Conservation (phyloP, 2,797 vertebrate species). For the Anniella stebbinsi region DNA sequence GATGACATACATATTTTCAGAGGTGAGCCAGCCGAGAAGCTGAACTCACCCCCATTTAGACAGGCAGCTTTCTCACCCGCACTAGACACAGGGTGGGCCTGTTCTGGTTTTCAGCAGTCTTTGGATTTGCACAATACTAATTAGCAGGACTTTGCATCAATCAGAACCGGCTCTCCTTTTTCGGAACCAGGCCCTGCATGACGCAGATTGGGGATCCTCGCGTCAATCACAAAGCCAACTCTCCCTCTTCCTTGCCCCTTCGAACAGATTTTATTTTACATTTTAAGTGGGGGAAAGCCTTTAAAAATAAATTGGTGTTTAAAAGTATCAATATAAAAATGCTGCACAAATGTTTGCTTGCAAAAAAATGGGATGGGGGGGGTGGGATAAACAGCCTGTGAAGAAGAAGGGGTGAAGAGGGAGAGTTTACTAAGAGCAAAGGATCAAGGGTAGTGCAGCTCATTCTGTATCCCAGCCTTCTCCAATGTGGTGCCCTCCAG, state of each 20-base stretch:
- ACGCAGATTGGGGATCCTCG: neutral
- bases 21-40: neutral
- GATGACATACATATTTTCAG: neutral
- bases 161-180: neutral
- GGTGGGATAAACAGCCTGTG: neutral
- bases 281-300: neutral
- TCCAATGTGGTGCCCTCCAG: no score
- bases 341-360: neutral
- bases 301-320: neutral
- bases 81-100: neutral
- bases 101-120: neutral
- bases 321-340: neutral
- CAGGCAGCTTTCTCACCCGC: neutral
- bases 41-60: neutral
- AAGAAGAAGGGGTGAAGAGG: no score
- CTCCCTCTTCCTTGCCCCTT: no score
- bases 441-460: no score
- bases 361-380: neutral
- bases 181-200: neutral
- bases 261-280: neutral
- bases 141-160: neutral
- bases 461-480: neutral
- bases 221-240: neutral
- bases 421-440: neutral
- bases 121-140: neutral